A percentile compares a stretch with the other conserved stretches of the same genome.
These are phyloP conservation scores for Caenorhabditis inopinata DNA, from an alignment of 1,140 invertebrate genomes.

Conservation along the genomic window DNA sequence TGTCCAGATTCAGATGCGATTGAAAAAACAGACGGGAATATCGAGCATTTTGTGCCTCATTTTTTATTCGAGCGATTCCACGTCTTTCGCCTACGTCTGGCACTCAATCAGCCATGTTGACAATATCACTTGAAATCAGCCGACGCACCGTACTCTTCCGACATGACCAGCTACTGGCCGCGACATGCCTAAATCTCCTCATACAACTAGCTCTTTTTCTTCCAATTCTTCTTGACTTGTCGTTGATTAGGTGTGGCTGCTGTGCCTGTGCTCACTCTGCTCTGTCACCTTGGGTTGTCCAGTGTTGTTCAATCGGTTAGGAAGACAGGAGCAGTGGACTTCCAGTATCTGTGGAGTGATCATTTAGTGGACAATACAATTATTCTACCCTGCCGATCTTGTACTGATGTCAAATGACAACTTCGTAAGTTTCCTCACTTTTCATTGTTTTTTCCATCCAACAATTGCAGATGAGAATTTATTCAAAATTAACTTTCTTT, in stretches of 20 bases:
- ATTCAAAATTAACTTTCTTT: too few relatives aligned
- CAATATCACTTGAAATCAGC: constrained; percentile 30
- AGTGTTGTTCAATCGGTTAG: background rate
- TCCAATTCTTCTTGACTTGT: constrained; percentile 1
- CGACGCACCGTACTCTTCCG: constrained; percentile 4
- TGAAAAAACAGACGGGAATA: too few relatives aligned
- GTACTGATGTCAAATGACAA: constrained; percentile 5
- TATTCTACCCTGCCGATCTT: background rate
- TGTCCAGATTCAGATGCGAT: too few relatives aligned
- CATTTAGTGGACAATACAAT: too few relatives aligned
- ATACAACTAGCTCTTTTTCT: background rate
- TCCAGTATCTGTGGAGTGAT: background rate
- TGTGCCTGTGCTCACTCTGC: background rate
- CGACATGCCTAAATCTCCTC: background rate
- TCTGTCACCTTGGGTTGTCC: background rate
- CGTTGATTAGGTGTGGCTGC: constrained; percentile 33
- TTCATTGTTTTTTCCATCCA: background rate
- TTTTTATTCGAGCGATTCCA: background rate
- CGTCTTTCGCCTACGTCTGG: background rate
- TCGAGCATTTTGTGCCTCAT: constrained; percentile 1
- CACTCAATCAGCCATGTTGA: constrained; percentile 11
- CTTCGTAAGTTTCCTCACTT: background rate
- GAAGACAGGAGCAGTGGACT: background rate
- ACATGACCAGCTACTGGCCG: constrained; percentile 26
- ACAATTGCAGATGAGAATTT: too few relatives aligned